Conservation (phyloP, 2,113 vertebrate species). For the Cebidichthys violaceus region DNA sequence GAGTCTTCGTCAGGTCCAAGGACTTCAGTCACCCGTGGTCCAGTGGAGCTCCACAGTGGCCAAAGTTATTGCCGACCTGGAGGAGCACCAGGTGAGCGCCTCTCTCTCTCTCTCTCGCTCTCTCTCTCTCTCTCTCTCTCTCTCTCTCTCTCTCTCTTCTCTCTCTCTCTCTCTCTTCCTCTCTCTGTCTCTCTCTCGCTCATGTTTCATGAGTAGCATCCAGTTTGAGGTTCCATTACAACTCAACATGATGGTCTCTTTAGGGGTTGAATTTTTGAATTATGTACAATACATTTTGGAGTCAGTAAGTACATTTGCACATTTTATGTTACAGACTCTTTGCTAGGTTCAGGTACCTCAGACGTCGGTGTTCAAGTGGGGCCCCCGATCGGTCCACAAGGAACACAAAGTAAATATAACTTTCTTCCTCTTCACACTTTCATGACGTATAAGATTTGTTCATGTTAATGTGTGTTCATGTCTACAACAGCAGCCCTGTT, state of each 20-base stretch:
- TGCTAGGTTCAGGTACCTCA: not conserved
- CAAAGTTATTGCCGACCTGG: too few relatives aligned
- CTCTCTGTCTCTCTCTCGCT: not conserved
- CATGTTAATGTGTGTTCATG: too few relatives aligned
- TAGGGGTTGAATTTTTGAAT: not conserved
- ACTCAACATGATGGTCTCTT: not conserved
- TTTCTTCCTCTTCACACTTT: not conserved
- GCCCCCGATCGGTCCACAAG: rapidly evolving
- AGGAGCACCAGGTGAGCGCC: not conserved
- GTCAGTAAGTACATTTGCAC: not conserved
- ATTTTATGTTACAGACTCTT: not conserved
- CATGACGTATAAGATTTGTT: not conserved
- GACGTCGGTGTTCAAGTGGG: rapidly evolving
- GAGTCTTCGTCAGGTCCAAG: not conserved
- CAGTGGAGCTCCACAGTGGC: rapidly evolving
- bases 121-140: not conserved
- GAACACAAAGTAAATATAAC: not conserved
- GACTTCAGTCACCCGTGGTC: not conserved
- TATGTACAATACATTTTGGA: not conserved
- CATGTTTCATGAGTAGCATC: not conserved
- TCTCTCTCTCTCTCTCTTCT: not conserved
- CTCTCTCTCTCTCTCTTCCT: not conserved
- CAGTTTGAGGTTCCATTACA: not conserved
- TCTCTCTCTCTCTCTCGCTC: not conserved
- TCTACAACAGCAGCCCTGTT: too few relatives aligned